Conservation (phyloP, 2,113 vertebrate genomes). For the Todiramphus chloris region DNA sequence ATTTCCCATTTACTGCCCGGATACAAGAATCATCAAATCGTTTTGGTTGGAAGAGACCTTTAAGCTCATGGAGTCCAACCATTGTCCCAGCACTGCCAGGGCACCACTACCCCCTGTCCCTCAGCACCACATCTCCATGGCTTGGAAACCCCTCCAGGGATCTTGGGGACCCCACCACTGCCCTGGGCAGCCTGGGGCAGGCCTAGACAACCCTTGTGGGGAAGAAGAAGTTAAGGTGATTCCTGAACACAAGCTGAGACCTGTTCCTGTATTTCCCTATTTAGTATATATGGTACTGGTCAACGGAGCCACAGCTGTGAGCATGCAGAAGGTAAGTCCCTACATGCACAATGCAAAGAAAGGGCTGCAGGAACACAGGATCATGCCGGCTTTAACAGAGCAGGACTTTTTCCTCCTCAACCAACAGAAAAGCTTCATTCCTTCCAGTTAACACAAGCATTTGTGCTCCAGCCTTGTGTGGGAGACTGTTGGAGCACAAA, state of each 20-base stretch:
- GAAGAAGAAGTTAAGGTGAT: background rate
- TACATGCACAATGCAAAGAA: background rate
- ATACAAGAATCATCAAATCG: background rate
- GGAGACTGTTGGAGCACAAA: background rate
- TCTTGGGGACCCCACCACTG: background rate
- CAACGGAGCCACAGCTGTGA: background rate
- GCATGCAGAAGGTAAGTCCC: background rate
- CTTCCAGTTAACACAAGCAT: background rate
- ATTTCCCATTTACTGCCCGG: background rate
- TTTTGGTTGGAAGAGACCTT: background rate
- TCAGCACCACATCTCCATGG: no score
- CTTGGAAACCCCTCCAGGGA: background rate
- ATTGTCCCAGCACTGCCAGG: background rate
- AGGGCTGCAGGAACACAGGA: background rate
- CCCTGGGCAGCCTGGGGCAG: background rate
- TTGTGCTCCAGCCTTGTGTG: rapidly evolving
- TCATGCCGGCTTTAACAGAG: background rate
- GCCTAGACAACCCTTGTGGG: background rate
- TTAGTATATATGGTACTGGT: background rate
- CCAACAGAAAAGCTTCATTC: background rate
- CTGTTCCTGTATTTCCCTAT: background rate
- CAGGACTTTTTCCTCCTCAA: background rate
- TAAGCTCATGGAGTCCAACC: background rate
- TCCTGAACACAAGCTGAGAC: background rate
- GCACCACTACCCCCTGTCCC: background rate